These are phyloP conservation scores for Steinernema scapterisci DNA, from an alignment of 2,888 invertebrate genomes.

Conservation along the genomic window DNA sequence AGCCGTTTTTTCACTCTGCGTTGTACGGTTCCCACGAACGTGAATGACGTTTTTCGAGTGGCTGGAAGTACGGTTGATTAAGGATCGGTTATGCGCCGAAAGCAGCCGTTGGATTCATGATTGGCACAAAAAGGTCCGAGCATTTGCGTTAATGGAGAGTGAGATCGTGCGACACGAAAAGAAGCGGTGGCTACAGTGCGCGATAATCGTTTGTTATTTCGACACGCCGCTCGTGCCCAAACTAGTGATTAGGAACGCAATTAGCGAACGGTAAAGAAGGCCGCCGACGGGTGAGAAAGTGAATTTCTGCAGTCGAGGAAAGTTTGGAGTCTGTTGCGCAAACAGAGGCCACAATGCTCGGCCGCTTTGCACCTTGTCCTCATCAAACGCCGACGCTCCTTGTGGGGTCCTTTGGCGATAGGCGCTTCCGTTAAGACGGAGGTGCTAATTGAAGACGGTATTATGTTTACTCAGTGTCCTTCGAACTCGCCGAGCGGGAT, in stretches of 20 bases:
- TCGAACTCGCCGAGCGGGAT: background rate
- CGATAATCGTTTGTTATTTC: conserved; percentile 16
- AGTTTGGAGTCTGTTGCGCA: background rate
- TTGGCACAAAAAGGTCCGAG: conserved; percentile 10
- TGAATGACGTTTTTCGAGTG: conserved; percentile 1
- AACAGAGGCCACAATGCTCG: background rate
- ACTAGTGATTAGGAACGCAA: background rate
- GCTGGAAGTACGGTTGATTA: conserved; percentile 23
- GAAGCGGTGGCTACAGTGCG: conserved; percentile 9
- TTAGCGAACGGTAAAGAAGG: background rate
- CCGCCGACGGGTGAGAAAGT: conserved; percentile 18
- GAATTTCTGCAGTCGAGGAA: background rate
- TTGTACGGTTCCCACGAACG: conserved; percentile 26
- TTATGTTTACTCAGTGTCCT: conserved; percentile 9
- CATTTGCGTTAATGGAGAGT: conserved; percentile 31
- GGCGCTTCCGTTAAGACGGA: conserved; percentile 23
- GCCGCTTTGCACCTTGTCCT: conserved; percentile 3
- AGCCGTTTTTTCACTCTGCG: background rate
- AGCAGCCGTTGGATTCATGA: background rate
- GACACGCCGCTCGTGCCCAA: conserved; percentile 18
- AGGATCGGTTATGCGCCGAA: conserved; percentile 23
- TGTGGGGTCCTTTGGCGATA: conserved; percentile 2
- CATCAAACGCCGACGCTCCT: conserved; percentile 6
- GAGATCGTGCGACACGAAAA: background rate
- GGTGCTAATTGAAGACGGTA: conserved; percentile 7